Conservation (phyloP, 1,140 invertebrate genomes). For the Drosophila funebris region DNA sequence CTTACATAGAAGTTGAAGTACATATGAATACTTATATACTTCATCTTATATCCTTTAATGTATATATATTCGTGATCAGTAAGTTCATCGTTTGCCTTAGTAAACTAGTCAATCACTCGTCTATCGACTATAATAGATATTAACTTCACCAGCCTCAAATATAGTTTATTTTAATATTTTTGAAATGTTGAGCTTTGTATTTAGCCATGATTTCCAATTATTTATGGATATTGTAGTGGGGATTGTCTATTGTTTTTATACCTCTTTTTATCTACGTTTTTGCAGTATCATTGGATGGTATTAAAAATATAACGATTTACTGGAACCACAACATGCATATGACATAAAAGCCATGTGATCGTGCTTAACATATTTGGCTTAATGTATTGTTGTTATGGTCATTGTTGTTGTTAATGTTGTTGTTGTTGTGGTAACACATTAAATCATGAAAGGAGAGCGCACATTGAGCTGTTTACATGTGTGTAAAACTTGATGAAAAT, state of each 20-base stretch:
- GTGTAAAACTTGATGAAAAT: slow-evolving; percentile 76
- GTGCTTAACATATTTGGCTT: slow-evolving; percentile 25
- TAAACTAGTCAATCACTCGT: too few relatives aligned
- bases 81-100: too few relatives aligned
- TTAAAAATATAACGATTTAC: slow-evolving; percentile 7
- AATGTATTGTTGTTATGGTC: slow-evolving; percentile 47
- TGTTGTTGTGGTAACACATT: slow-evolving; percentile 22
- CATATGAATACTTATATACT: too few relatives aligned
- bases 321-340: slow-evolving; percentile 13
- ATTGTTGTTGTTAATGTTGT: slow-evolving; percentile 15
- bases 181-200: background rate
- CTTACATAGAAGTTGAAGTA: too few relatives aligned
- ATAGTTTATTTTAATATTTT: too few relatives aligned
- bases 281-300: background rate
- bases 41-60: too few relatives aligned
- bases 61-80: too few relatives aligned
- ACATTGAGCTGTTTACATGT: slow-evolving; percentile 54
- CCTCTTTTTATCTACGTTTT: background rate
- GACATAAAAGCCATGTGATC: slow-evolving; percentile 15
- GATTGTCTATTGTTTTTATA: background rate
- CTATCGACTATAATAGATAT: too few relatives aligned
- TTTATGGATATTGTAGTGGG: background rate
- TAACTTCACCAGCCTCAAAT: too few relatives aligned
- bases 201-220: background rate
- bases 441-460: slow-evolving; percentile 38